Base-by-base conservation (phyloP, 2,888 invertebrate species). In the Hyppa rectilinea region DNA sequence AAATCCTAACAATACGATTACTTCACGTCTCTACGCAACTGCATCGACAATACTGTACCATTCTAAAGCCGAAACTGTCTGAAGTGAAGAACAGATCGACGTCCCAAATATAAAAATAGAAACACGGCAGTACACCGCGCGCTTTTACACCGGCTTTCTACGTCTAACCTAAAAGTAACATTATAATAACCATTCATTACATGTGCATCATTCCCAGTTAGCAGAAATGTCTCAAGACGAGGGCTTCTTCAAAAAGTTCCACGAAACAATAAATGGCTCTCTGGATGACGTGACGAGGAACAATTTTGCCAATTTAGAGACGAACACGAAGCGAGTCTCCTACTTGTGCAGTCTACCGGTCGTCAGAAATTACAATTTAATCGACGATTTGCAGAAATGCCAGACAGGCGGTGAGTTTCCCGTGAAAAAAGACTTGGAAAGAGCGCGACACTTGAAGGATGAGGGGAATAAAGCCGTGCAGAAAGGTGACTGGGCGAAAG, bases 391-490 rank as follows among this genome's bases (percentile, higher is more conserved):
- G 79, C 87, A 75, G 88, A 95, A 86, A 94, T 90, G 89, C 85
- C 86, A 90, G 82, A 78, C 81, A 29, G 92, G 91, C 77, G 93
- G 93, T 56, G 88, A 90, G 17, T 93, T 94, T 81, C 92, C 93
- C 45, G 93, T 93, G 79, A 92, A 92, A 72, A 97, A 98, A 91
- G 96, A 96, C 89, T 88, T 95, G 10, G 94, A 96, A 69, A 95
- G 95, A 85, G 97, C 98, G 12, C 93, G 96, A n/a, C 93, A 95
- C 74, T 92, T 97, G 45, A 98, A 98, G 92, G 96, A 97, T 82
- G 96, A 96, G 71, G 98, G 98, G 4, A 98, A 98, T 87, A 94
- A 96, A 74, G 97, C 96, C 7, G 98, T 98, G 85, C 97, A 97
- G 81, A 96, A 96, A 83, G 97, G 97, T 64, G 96, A 98, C 81